Conservation (phyloP, 37 sponge, comb jelly and placozoan species). For the Beroe ovata region DNA sequence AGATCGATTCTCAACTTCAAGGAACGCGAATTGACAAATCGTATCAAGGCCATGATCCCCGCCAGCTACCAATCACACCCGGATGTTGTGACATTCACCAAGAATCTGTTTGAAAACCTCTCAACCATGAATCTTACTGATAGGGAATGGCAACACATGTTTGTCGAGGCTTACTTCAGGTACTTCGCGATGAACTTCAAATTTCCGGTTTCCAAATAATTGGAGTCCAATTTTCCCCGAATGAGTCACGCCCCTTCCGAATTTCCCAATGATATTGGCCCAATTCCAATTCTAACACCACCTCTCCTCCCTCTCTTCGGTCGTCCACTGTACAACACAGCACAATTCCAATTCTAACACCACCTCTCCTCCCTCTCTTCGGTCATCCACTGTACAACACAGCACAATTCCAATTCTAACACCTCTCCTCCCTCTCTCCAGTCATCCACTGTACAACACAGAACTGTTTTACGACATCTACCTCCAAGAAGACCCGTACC, state of each 20-base stretch:
- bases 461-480: constrained; percentile 49
- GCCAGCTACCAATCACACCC: constrained; percentile 30
- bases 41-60: constrained; percentile 2
- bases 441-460: constrained; percentile 50
- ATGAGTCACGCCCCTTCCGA: no score
- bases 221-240: no score
- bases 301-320: no score
- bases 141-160: constrained; percentile 43
- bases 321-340: no score
- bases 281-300: no score
- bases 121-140: neutral
- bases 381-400: no score
- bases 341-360: no score
- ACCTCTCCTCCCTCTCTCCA: neutral
- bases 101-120: constrained; percentile 36
- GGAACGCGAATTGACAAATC: constrained; percentile 13
- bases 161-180: constrained; percentile 52
- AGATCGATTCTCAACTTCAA: constrained; percentile 50
- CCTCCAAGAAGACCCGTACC: neutral
- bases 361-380: no score
- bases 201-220: no score
- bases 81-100: constrained; percentile 38
- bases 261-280: no score
- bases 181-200: no score
- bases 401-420: no score